phyloP scores from a whole-genome alignment of 2,113 vertebrate genomes.

The Microtus oregoni region DNA sequence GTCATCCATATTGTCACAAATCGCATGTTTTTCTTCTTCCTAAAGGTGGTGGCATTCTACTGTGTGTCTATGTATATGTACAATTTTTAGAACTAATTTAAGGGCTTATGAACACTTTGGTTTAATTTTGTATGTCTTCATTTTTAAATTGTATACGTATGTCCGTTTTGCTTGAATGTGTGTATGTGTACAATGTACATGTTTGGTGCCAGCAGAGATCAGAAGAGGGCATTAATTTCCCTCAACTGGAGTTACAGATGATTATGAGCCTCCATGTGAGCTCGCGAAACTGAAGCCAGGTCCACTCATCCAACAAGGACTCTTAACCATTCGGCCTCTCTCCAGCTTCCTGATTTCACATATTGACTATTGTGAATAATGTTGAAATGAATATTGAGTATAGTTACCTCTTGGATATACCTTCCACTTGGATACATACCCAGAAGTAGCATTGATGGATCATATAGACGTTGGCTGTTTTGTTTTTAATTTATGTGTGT shows the following conservation, averaged over 20 bases:
- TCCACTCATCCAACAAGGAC: not conserved
- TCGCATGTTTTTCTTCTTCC: constrained; percentile 2
- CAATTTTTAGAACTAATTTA: not conserved
- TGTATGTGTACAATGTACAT: not conserved
- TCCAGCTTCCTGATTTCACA: not conserved
- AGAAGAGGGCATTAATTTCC: not conserved
- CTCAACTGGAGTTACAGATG: not conserved
- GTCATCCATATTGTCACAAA: not conserved
- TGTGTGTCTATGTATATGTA: not conserved
- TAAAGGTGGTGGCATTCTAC: not conserved
- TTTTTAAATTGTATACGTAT: not conserved
- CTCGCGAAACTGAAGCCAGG: not conserved
- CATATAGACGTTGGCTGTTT: not conserved
- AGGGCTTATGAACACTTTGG: not conserved
- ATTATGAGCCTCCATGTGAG: not conserved
- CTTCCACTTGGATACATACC: not conserved
- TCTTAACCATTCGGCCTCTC: not conserved
- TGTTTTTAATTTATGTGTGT: not conserved
- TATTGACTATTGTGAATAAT: not conserved
- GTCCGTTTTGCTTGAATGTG: not conserved
- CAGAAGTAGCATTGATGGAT: not conserved
- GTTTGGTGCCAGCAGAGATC: not conserved
- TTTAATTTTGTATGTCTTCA: not conserved
- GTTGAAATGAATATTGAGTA: not conserved
- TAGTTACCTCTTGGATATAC: not conserved